A percentile compares a stretch with the other conserved stretches of the same genome.
These are phyloP conservation scores for Elaphurus davidianus DNA, from an alignment of 2,113 vertebrate species.

Conservation along the genomic window DNA sequence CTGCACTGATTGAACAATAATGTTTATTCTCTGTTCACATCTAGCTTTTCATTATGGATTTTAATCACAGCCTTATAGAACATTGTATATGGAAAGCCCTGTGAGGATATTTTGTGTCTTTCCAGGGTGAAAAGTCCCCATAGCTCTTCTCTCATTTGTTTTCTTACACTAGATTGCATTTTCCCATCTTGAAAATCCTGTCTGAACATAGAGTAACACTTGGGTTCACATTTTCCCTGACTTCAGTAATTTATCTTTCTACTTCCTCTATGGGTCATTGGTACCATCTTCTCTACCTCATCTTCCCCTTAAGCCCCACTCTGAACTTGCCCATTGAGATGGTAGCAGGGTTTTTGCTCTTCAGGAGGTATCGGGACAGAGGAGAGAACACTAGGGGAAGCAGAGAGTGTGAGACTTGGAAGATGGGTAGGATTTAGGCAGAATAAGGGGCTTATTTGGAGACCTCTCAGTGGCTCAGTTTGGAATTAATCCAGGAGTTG, in stretches of 20 bases:
- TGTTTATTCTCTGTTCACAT: neutral
- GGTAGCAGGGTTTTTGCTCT: neutral
- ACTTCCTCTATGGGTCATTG: neutral
- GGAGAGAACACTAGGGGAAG: neutral
- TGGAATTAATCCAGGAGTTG: conserved; percentile 44
- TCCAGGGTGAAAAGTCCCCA: neutral
- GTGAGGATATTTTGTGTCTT: neutral
- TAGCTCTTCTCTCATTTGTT: neutral
- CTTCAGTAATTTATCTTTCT: neutral
- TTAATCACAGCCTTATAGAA: conserved; percentile 16
- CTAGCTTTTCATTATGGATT: conserved; percentile 9
- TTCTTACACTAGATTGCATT: neutral
- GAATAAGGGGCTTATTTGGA: neutral
- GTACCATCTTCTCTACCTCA: too few species aligned
- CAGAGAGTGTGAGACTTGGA: neutral
- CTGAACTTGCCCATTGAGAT: neutral
- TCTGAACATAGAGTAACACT: neutral
- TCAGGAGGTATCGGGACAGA: neutral
- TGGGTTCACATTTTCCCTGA: neutral
- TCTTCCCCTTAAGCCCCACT: neutral
- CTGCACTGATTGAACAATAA: neutral
- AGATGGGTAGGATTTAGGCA: neutral
- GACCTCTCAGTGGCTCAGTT: neutral
- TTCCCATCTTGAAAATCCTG: neutral
- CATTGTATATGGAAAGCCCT: neutral